Evolutionary conservation across 2,113 vertebrate species (phyloP), one percentile per base, ranked within the genome.

Genomic region (Bagarius yarrelli): DNA sequence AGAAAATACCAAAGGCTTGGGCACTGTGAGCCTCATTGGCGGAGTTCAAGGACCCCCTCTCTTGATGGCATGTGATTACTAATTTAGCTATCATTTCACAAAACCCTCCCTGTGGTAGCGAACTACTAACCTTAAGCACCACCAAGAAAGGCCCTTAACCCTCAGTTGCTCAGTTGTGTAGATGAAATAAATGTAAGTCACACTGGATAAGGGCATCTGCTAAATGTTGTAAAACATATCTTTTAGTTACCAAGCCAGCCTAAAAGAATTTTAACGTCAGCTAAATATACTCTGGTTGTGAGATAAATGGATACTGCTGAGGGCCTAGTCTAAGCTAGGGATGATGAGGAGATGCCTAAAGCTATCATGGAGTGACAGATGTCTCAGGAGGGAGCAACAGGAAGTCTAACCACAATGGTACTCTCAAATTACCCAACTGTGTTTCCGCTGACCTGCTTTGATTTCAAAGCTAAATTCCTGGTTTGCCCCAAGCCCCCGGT

Each of bases 381-480:
- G 86, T 88, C 79, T 79, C 82, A 86, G 69, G 56, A 87, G 61
- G 83, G 60, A 76, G 71, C 55, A 70, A 88, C 81, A 89, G 89
- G 88, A 89, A 90, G 83, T 85, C 11, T 75, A 30, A 61, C 77
- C 59, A 75, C 66, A 76, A 75, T 73, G 71, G 78, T 73, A 21
- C 34, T 4, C 69, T 80, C 72, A 78, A 85, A 86, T 87, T 87
- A 86, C 82, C 82, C 83, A 59, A 57, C 78, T 30, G 53, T 44
- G 86, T 89, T 88, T 90, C 86, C 81, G 64, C 86, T 76, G 70
- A 85, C 60, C 63, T 80, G 84, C 76, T 90, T 87, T 84, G 79
- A 81, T 91, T 91, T 91, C 89, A 85, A 76, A 74, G 76, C 79
- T 25, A 40, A 82, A 81, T 91, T 86, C 86, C 81, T 82, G 78